Base-by-base conservation (phyloP, 1,140 invertebrate species). In the Tigriopus japonicus region DNA sequence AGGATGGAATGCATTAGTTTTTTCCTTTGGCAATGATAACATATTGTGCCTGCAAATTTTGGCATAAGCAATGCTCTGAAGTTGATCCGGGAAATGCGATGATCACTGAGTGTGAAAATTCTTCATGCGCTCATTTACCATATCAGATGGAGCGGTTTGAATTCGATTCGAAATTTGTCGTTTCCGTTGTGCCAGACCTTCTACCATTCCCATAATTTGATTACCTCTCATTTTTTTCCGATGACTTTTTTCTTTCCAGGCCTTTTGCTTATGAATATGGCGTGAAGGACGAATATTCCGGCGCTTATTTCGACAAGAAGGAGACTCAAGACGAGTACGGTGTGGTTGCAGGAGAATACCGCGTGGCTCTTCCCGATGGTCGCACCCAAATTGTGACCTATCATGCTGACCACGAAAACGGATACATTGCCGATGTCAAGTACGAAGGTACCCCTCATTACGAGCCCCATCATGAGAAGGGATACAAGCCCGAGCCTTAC, bases 321-420 rank as follows among this genome's bases (percentile, higher is more conserved):
- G 63, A 64, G 42, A 59, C 49, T 53, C 56, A 59, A 1, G 64
- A 64, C 24, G 56, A 58, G n/a, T 58, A 58, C 56, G 64, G 64
- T 0, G 10, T 40, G 13, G 52, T 64, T 19, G 56, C 56, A 5
- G 64, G 64, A 7, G 49, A 64, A 43, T 64, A 63, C 43, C 12
- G 64, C 1, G 60, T 65, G 14, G 17, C 60, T 12, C 60, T 65
- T 10, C 64, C 64, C n/a, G 64, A 65, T 55, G 61, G 64, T 13
- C 63, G 64, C 40, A 64, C 49, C 17, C 64, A 65, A 49, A 23
- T 52, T 1, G 64, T 65, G 28, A 62, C 17, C 52, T 65, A 62
- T 56, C 35, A 58, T 6, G 63, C 62, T 6, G 64, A 65, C 51
- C 24, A 63, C 1, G 15, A 65, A 13, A 14, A 19, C 12, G 63